Base-by-base conservation (phyloP, 2,797 vertebrate genomes). In the Odontamblyopus lacepedii region DNA sequence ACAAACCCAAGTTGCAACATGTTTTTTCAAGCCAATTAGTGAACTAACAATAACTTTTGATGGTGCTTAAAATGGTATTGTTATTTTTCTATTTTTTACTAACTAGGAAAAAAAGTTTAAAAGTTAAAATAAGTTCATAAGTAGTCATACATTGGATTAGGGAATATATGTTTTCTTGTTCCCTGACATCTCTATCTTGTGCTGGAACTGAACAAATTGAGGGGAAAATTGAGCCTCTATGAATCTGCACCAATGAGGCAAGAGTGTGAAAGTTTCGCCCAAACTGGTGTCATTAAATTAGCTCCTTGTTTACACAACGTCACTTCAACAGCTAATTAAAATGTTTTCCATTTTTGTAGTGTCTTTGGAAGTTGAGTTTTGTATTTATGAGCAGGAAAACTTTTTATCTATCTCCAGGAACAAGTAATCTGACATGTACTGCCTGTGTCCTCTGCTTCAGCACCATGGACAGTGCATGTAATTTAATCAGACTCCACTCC, bases 401-500 rank as follows among this genome's bases (percentile, higher is more conserved):
- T 41, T 63, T 62, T 41, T 23, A 63, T 41, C 41, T 50, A 18
- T 16, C 38, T 26, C 13, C 6, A 8, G 7, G 12, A 27, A 5
- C 26, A 65, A 50, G 19, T 7, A 15, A 63, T n/a, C 30, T 63
- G 62, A 26, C 35, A 23, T 38, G 62, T 38, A 11, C 35, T 12
- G 62, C 62, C n/a, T 44, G 60, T 60, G 59, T 29, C 30, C 12
- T 63, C 62, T 12, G 12, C 13, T 63, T 63, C 62, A 63, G 62
- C 9, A 63, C 62, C 62, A 63, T n/a, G 62, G 62, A 63, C 62
- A 63, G 62, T 4, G 11, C 62, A 6, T 11, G 19, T 44, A 63
- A 44, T 44, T 26, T 41, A 62, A 18, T 30, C 60, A 35, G 18
- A 27, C 60, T 19, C 16, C 29, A 19, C 16, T 32, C 30, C 3